phyloP scores from a whole-genome alignment of 2,797 vertebrate species.

The Girardinus metallicus region DNA sequence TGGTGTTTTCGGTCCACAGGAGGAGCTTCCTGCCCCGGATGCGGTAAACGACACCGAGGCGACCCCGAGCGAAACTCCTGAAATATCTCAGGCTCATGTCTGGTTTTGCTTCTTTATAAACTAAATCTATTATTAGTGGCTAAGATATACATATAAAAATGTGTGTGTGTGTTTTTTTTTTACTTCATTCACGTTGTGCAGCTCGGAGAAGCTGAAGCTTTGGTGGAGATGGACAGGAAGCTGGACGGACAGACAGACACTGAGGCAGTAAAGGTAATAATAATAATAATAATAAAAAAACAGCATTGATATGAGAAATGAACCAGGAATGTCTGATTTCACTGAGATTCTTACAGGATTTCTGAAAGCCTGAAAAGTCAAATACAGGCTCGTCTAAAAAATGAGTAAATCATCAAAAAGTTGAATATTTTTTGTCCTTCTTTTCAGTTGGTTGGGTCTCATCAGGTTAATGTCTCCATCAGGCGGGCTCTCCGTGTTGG shows the following conservation, averaged over 20 bases:
- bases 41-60: not conserved
- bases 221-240: not conserved
- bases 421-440: not conserved
- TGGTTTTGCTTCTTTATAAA: not conserved
- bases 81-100: not conserved
- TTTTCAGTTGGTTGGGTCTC: not conserved
- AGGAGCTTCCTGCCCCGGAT: not conserved
- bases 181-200: not conserved
- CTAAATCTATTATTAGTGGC: not conserved
- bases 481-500: slow-evolving; percentile 57
- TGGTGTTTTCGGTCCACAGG: not conserved
- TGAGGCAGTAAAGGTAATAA: slow-evolving; percentile 8
- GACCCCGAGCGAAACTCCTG: not conserved
- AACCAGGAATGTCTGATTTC: not conserved
- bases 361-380: not conserved
- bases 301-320: not conserved
- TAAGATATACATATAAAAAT: not conserved
- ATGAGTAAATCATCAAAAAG: not conserved
- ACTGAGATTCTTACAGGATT: not conserved
- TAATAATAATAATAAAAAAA: not conserved
- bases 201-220: not conserved
- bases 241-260: not conserved
- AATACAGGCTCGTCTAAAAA: not conserved
- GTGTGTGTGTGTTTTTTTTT: too few species aligned
- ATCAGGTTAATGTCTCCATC: not conserved